Base-by-base conservation (phyloP, 2,888 invertebrate species). In the Euzophera pinguis region DNA sequence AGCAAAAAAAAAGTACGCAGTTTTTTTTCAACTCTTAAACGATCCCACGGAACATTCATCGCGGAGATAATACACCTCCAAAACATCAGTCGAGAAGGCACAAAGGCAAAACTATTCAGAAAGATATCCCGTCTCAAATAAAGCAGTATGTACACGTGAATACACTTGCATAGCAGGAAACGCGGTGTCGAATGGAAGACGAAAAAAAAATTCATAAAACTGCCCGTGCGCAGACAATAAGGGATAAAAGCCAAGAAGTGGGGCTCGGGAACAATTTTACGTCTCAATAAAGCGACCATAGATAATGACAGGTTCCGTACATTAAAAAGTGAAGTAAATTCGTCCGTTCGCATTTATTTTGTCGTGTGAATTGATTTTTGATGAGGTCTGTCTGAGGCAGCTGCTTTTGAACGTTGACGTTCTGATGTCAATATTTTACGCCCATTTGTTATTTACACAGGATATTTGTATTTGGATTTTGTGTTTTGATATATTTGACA, bases 61-160 rank as follows among this genome's bases (percentile, higher is more conserved):
- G 61, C 64, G 60, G 29, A 12, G 43, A 74, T 77, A 80, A 76
- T 76, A 79, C 73, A 71, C 73, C 71, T 75, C 75, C 75, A 81
- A 81, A 80, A 45, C 76, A 77, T 65, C 74, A 88, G 87, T 89
- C 88, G 75, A 87, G 74, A 89, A 90, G 89, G 90, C 88, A 89
- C 83, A 84, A 88, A 87, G 82, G 84, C 83, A 81, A 61, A 77
- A 71, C 71, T 63, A 73, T 75, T 82, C 75, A 84, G 72, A 72
- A 69, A 75, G 69, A 71, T 75, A 75, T 69, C 67, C 68, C 62
- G 61, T 75, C 67, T 67, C 62, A 70, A 73, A 78, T 73, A 75
- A 79, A 73, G 65, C 69, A 73, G 16, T 39, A 80, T 78, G 39
- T 37, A 43, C 35, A 51, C 51, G 51, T 42, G 62, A 74, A 71